phyloP scores from a whole-genome alignment of 1,140 invertebrate species.

The Ceratosolen solmsi region DNA sequence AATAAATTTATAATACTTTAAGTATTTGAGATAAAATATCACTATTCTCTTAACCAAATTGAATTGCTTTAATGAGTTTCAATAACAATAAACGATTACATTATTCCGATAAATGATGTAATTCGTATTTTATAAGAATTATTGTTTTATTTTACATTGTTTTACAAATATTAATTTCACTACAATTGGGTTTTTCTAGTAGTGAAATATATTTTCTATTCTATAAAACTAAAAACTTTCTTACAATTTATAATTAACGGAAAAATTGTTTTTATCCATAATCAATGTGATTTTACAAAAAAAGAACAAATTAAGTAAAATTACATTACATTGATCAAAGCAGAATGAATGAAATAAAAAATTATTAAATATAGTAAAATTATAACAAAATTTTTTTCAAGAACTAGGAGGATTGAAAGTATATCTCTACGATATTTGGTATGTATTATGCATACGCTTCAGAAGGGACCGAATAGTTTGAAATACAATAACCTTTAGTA shows the following conservation, averaged over 20 bases:
- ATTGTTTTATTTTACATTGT: no score
- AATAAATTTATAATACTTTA: no score
- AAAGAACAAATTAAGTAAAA: not conserved
- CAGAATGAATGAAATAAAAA: not conserved
- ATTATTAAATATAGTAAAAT: not conserved
- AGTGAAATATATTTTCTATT: not conserved
- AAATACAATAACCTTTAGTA: conserved; percentile 72
- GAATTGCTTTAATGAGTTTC: no score
- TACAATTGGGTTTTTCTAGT: not conserved
- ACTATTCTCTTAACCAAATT: no score
- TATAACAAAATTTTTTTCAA: conserved; percentile 39
- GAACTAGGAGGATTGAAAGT: conserved; percentile 26
- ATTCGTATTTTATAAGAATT: no score
- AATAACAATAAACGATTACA: no score
- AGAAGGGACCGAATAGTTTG: conserved; percentile 62
- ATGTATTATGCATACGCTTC: conserved; percentile 60
- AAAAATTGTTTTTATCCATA: not conserved
- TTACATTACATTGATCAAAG: conserved; percentile 10
- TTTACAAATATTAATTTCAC: no score
- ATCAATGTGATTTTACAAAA: not conserved
- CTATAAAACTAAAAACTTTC: not conserved
- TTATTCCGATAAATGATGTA: no score
- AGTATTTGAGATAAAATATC: no score
- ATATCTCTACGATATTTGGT: conserved; percentile 9
- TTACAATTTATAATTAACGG: not conserved